Evolutionary conservation across 2,888 invertebrate species (phyloP), one percentile per base, ranked within the genome.

Genomic region (Branchipolynoe longqiensis): DNA sequence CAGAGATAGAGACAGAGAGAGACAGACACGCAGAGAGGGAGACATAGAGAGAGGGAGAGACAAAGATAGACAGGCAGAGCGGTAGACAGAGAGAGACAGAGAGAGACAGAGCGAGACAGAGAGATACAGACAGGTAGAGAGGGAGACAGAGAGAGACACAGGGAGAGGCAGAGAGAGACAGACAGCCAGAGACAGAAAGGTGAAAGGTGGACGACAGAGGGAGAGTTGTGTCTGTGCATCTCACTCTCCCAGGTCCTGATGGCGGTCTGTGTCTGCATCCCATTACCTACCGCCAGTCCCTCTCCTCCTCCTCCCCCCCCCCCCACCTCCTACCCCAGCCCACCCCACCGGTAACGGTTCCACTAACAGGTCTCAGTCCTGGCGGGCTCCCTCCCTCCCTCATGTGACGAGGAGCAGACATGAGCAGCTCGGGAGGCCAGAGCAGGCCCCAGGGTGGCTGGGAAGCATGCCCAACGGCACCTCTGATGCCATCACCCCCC

Each of bases 1-100:
- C 12, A 84, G 28, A 74, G 73, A 84, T 22, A 78, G 41, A 78
- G 56, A 74, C 6, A 84, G n/a, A 84, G 28, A 78, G 31, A 81
- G 31, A 78, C 18, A 84, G 48, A 84, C 25, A 84, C 18, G 78
- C 36, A 84, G 36, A 28, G 38, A 84, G 73, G 78, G 31, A 84
- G 28, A 84, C 8, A 56, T 31, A 82, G 59, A 59, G 28, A 59
- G 82, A 58, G 6, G 59, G 36, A 33, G 14, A 36, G 31, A 82
- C 12, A 14, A 12, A 82, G 82, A 59, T 33, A 64, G 64, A 40
- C 38, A 83, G 64, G 64, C 40, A 64, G 2, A 64, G 64, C 62
- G 33, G 25, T 33, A 83, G 28, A 56, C 12, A 6, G 83, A 81
- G 25, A 81, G 8, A 81, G 8, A 81, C 4, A 48, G 25, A 81